Evolutionary conservation across 2,113 vertebrate genomes (phyloP), one percentile per base, ranked within the genome.

Genomic region (Cyrtonyx montezumae): DNA sequence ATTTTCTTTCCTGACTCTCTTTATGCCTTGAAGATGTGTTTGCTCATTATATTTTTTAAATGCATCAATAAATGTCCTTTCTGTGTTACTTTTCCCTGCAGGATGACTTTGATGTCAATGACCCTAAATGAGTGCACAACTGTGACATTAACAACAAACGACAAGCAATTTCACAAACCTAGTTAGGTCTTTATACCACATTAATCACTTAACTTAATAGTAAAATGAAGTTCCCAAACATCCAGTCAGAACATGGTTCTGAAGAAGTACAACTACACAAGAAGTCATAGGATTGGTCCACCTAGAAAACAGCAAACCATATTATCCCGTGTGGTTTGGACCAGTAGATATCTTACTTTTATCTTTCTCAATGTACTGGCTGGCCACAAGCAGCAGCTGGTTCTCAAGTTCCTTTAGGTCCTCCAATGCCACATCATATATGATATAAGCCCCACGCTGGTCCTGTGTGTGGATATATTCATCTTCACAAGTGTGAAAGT

Each of bases 371-470:
- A 96, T 97, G 81, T 97, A 98, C 37, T 94, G 91, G 4, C 98
- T 98, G 36, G 96, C 96, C 55, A 98, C 25, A 4, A 98, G 96
- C 55, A 98, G 92, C 53, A 98, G 77, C 67, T 97, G 95, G 18
- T 93, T 87, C 94, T 97, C 95, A 65, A 98, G 87, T 9, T 98
- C 93, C 56, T 97, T 71, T 88, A 98, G 76, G 81, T 98, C 98
- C n/a, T 74, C 87, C 88, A 98, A 78, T 59, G 98, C 98, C 8
- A 55, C 66, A 9, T 98, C 87, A 25, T 97, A 97, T 45, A 97
- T 87, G 25, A 98, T n/a, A 19, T 91, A 97, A 22, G 96, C 67
- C 8, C 98, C 97, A 49, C 30, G 48, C 49, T 97, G 97, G 92
- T 98, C 98, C 95, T 97, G 97, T 9, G 95, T 97, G 88, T 98